Evolutionary conservation across 2,113 vertebrate species (phyloP), one percentile per base, ranked within the genome.

Genomic region (Gulo gulo): DNA sequence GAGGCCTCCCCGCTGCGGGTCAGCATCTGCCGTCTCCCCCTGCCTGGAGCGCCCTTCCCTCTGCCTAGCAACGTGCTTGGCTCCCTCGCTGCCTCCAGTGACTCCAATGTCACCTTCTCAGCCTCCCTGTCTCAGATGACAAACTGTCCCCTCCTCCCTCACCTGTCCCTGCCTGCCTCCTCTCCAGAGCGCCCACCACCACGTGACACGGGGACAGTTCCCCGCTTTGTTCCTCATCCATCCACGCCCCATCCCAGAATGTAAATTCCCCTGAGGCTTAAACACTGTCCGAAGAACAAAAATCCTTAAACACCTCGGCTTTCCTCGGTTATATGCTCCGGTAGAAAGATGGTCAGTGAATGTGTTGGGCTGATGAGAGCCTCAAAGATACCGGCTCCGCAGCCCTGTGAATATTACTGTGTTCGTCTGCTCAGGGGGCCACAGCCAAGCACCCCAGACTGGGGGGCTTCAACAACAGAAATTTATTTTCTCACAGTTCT

Each of bases 281-380:
- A 47, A 79, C 34, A 31, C 52, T 61, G n/a, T 14, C 78, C 83
- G 69, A 88, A 85, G 79, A 84, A 92, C 42, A 95, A 95, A 83
- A 83, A 84, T 10, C 24, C 36, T 74, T 26, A 55, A 94, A 79
- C 45, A 13, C 74, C 50, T 52, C 50, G 50, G 65, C 84, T 50
- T 71, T 45, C 39, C 16, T 50, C 42, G 24, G 23, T 71, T 52
- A 42, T 1, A 2, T 0, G 4, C 34, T 34, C 20, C 7, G 15
- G 8, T 16, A 76, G 83, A 36, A 20, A 95, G 65, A 45, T 1
- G 16, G 16, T 24, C 36, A 45, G 36, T 7, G 59, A 84, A 34
- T 9, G 29, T 88, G 52, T 69, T 10, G 45, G 12, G 65, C 65
- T 55, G 69, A 55, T 69, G 34, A 23, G n/a, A 23, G 24, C 5